These are phyloP conservation scores for Henricia sp. DNA, from an alignment of 53 echinoderm and acorn worm species.

Conservation along the genomic window DNA sequence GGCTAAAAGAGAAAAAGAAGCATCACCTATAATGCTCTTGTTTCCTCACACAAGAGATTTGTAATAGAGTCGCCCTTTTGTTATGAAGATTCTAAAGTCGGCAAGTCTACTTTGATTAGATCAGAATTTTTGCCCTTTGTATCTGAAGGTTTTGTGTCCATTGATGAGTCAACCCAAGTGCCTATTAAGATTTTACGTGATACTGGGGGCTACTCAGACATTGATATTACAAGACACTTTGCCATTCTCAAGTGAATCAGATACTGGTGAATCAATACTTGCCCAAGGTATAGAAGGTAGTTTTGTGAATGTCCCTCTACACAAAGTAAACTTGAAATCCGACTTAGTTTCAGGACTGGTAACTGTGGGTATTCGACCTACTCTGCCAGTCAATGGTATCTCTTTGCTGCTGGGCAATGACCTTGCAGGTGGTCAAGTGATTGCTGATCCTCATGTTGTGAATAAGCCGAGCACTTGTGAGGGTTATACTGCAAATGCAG, in stretches of 20 bases:
- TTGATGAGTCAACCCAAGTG: background rate
- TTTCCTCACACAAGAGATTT: background rate
- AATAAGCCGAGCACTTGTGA: too few relatives aligned
- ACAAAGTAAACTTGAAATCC: constrained; percentile 14
- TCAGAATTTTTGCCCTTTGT: background rate
- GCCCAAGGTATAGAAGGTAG: constrained; percentile 19
- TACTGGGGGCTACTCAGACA: constrained; percentile 53
- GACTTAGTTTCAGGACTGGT: constrained; percentile 50
- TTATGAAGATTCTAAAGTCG: background rate
- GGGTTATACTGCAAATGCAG: too few relatives aligned
- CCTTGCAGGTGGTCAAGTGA: constrained; percentile 13
- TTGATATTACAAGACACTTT: constrained; percentile 20
- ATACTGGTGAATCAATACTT: constrained; percentile 21
- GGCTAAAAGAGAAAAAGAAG: background rate
- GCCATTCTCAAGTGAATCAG: constrained; percentile 45
- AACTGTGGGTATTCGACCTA: constrained; percentile 37
- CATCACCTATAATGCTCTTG: background rate
- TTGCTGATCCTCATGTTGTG: background rate
- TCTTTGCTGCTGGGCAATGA: constrained; percentile 18
- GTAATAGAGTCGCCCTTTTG: background rate
- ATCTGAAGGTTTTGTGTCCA: constrained; percentile 11
- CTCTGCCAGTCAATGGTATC: constrained; percentile 46
- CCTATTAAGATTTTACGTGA: constrained; percentile 40
- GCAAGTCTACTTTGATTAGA: background rate
- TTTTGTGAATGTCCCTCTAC: constrained; percentile 30